Evolutionary conservation across 2,888 invertebrate species (phyloP).

Genomic region (Eristalinus aeneus): DNA sequence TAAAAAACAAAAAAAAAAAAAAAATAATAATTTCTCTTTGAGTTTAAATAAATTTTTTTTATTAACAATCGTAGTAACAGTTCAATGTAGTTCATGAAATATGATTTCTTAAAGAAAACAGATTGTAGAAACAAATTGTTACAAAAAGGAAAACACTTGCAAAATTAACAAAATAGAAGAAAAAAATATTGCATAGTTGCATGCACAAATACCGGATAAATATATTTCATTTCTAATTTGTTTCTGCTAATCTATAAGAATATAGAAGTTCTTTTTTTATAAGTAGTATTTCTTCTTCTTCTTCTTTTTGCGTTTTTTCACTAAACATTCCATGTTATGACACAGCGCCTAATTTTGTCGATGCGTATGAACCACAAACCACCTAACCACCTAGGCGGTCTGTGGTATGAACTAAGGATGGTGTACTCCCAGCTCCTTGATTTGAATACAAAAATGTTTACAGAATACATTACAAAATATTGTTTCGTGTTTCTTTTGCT

Average conservation of each 20-base stretch:
- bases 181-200: constrained; percentile 46
- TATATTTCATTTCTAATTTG: constrained; percentile 36
- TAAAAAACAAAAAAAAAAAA: neutral
- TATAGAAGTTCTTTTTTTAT: constrained; percentile 18
- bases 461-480: constrained; percentile 31
- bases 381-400: no score
- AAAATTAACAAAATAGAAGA: constrained; percentile 46
- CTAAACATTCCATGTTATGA: neutral
- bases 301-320: neutral
- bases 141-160: constrained; percentile 31
- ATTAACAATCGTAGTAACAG: constrained; percentile 71
- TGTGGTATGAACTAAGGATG: neutral
- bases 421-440: neutral
- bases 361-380: no score
- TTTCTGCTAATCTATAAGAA: constrained; percentile 39
- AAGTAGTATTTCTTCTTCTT: constrained; percentile 5
- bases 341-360: neutral
- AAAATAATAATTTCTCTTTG: constrained; percentile 9
- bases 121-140: constrained; percentile 41
- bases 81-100: constrained; percentile 64
- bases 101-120: constrained; percentile 27
- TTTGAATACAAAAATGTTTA: constrained; percentile 19
- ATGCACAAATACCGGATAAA: constrained; percentile 11
- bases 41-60: constrained; percentile 70
- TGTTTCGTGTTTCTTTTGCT: neutral